Base-by-base conservation (phyloP, 2,797 vertebrate genomes). In the Danio kyathit region DNA sequence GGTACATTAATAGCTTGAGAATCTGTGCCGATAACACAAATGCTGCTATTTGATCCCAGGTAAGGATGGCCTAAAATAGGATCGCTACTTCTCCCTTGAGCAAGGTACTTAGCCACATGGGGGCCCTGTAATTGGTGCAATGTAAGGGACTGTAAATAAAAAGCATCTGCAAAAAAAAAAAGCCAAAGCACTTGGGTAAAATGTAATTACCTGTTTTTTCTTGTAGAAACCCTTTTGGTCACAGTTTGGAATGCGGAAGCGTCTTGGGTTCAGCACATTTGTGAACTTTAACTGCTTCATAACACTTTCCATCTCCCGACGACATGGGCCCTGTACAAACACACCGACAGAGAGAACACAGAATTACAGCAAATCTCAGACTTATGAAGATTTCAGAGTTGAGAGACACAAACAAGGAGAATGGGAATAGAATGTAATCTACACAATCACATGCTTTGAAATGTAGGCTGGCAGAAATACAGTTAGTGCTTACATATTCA, bases 181-280 rank as follows among this genome's bases (percentile, higher is more conserved):
- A 71, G 46, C 41, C 46, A 19, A 54, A 7, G 43, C 40, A 65
- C 21, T 52, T 40, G 49, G 56, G 13, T 52, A 51, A 61, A 79
- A 71, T 17, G 19, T 65, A 88, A 93, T 94, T 88, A 98, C 97
- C 95, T 99, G 97, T 90, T 97, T 99, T 92, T 97, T 99, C 95
- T 99, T 99, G 91, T 99, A 99, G 92, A 99, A 99, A 5, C 97
- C 97, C 84, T 95, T 98, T 90, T 95, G 96, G 93, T 99, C 97
- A 89, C 97, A 99, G 92, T 99, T 99, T 89, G 97, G 97, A 90
- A 99, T 96, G 93, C 96, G 95, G 87, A 98, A 90, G 56, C 95
- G 94, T 90, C 94, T 92, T 0, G 96, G 96, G 87, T 95, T 97
- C 87, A 99, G 93, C 79, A 96, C 92, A n/a, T 96, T 95, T 89